Conservation (phyloP, 1,140 invertebrate species). For the Euglossa dilemma region DNA sequence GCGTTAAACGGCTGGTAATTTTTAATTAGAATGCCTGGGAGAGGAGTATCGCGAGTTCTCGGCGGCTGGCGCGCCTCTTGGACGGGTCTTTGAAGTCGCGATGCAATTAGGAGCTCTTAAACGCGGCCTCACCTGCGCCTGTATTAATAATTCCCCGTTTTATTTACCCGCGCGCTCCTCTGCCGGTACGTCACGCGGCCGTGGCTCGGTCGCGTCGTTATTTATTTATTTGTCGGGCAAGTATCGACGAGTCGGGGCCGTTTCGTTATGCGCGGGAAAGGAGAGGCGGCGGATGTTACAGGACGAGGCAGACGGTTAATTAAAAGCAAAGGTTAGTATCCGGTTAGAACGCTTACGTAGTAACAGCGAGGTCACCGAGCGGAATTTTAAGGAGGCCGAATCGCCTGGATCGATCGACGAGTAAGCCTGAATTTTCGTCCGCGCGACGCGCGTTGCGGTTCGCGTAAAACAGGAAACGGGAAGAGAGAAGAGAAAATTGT, state of each 20-base stretch:
- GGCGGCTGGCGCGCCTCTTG: neutral
- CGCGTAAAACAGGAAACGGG: no score
- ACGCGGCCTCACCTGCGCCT: neutral
- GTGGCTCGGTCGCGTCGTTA: neutral
- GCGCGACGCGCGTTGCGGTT: no score
- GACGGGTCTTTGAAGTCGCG: conserved; percentile 31
- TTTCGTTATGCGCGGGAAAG: neutral
- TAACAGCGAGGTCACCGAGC: neutral
- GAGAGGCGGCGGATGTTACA: neutral
- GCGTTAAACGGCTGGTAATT: conserved; percentile 36
- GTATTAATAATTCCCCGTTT: conserved; percentile 13
- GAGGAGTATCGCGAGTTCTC: neutral
- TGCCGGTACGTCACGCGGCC: neutral
- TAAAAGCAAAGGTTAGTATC: conserved; percentile 3
- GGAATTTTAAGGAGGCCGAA: neutral
- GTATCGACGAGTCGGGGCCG: neutral
- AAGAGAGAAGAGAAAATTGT: neutral
- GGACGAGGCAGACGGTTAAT: neutral
- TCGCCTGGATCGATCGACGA: no score
- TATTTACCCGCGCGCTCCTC: conserved; percentile 1
- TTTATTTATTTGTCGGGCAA: neutral
- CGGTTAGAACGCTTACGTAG: no score
- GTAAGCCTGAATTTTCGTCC: no score
- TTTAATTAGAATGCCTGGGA: conserved; percentile 42
- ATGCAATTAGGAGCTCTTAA: conserved; percentile 33